These are phyloP conservation scores for Andrena praecox DNA, from an alignment of 2,888 invertebrate genomes.

Conservation along the genomic window DNA sequence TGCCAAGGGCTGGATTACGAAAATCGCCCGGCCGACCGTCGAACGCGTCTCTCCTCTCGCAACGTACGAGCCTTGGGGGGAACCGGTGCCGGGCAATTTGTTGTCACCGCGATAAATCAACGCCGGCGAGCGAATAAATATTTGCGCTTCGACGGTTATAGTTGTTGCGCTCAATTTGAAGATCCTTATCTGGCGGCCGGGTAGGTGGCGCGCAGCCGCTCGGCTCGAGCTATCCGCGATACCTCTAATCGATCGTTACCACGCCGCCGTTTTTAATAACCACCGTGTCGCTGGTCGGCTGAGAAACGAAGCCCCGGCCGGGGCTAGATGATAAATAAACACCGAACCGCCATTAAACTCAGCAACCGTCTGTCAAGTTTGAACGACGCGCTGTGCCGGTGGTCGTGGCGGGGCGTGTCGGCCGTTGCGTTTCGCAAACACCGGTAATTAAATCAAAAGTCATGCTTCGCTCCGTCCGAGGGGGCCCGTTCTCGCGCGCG, in stretches of 20 bases:
- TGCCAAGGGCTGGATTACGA: conserved; percentile 21
- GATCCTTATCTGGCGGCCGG: conserved; percentile 49
- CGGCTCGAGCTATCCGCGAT: conserved; percentile 1
- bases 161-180: conserved; percentile 58
- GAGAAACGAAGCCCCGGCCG: conserved; percentile 16
- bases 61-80: background rate
- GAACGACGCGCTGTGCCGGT: conserved; percentile 7
- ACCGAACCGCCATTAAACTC: conserved; percentile 16
- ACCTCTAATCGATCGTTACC: conserved; percentile 45
- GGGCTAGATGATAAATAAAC: conserved; percentile 45
- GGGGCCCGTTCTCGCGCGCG: conserved; percentile 1
- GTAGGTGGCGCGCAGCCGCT: conserved; percentile 47
- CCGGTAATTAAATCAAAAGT: conserved; percentile 57
- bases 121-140: conserved; percentile 58
- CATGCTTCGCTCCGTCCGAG: conserved; percentile 1
- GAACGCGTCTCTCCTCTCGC: background rate
- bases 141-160: conserved; percentile 56
- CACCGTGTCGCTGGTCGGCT: background rate
- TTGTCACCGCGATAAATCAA: conserved; percentile 68
- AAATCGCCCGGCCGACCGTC: conserved; percentile 23
- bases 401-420: conserved; percentile 23
- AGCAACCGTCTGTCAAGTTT: conserved; percentile 27
- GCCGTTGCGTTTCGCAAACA: conserved; percentile 43
- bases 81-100: conserved; percentile 61
- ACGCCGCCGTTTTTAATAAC: conserved; percentile 45